Evolutionary conservation across 2,888 invertebrate genomes (phyloP).

Genomic region (Odontothrips loti): DNA sequence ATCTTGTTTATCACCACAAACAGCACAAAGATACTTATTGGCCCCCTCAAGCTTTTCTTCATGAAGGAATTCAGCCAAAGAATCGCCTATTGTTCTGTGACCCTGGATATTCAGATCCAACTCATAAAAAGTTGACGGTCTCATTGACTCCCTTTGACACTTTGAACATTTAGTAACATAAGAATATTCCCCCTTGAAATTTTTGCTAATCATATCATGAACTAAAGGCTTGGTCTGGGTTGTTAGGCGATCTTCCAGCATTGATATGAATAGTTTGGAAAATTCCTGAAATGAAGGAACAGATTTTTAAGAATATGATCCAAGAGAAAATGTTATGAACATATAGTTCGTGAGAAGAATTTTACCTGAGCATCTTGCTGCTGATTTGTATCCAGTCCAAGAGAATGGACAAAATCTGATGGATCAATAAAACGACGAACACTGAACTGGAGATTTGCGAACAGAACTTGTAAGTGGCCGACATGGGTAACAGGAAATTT

Average conservation of each 20-base stretch:
- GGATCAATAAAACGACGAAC: conserved; percentile 55
- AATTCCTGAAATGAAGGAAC: conserved; percentile 50
- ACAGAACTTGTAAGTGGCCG: conserved; percentile 57
- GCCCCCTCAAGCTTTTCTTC: conserved; percentile 57
- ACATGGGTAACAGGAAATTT: conserved; percentile 49
- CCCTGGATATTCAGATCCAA: conserved; percentile 56
- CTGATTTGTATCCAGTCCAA: conserved; percentile 55
- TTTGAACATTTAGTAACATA: conserved; percentile 52
- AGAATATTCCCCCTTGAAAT: conserved; percentile 50
- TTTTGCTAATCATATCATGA: conserved; percentile 47
- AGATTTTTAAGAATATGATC: background rate
- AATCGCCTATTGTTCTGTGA: conserved; percentile 43
- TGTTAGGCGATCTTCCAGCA: conserved; percentile 52
- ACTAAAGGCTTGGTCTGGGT: conserved; percentile 42
- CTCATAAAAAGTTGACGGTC: conserved; percentile 56
- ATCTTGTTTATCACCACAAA: conserved; percentile 55
- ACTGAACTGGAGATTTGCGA: conserved; percentile 56
- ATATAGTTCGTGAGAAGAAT: background rate
- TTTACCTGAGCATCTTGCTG: conserved; percentile 57
- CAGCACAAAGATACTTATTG: conserved; percentile 56
- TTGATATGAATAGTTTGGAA: conserved; percentile 56
- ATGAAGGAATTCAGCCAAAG: conserved; percentile 54
- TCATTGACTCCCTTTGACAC: conserved; percentile 53
- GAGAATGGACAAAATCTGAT: conserved; percentile 52
- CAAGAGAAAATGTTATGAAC: background rate